Percentiles rank a stretch among this genome's conserved stretches.
phyloP scores from a whole-genome alignment of 2,888 invertebrate species.

The Drosophila hamatofila region DNA sequence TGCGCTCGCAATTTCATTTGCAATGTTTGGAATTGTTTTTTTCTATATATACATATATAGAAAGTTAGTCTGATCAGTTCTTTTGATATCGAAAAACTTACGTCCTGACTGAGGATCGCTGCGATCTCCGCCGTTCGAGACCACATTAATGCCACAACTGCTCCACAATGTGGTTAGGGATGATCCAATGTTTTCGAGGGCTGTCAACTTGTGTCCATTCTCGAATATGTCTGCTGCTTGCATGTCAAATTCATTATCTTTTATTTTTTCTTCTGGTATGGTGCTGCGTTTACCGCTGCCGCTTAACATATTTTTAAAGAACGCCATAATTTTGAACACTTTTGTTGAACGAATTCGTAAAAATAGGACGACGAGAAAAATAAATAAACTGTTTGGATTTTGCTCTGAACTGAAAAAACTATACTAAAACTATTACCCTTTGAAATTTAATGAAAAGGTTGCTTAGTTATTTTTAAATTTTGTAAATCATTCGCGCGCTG shows the following conservation, averaged over 20 bases:
- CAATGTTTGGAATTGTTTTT: slow-evolving; percentile 1
- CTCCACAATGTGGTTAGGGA: slow-evolving; percentile 53
- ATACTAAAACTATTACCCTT: no score
- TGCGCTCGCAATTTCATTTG: not conserved
- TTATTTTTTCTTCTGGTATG: slow-evolving; percentile 1
- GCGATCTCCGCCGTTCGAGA: not conserved
- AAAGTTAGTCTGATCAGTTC: not conserved
- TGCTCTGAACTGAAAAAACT: no score
- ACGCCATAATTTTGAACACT: slow-evolving; percentile 22
- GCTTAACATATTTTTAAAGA: slow-evolving; percentile 18
- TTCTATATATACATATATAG: not conserved
- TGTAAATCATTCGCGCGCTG: slow-evolving; percentile 7
- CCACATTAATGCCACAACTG: slow-evolving; percentile 19
- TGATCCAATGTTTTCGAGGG: slow-evolving; percentile 45
- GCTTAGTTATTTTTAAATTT: not conserved
- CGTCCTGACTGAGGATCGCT: slow-evolving; percentile 2
- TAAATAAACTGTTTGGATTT: no score
- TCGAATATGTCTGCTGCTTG: slow-evolving; percentile 37
- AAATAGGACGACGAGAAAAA: slow-evolving; percentile 8
- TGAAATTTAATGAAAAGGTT: not conserved
- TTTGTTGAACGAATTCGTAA: not conserved
- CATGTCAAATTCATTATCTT: slow-evolving; percentile 24
- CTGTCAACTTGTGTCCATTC: slow-evolving; percentile 27
- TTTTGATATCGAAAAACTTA: not conserved
- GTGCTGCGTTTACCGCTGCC: not conserved